These are phyloP conservation scores for Sipha flava DNA, from an alignment of 1,140 invertebrate genomes.

Conservation along the genomic window DNA sequence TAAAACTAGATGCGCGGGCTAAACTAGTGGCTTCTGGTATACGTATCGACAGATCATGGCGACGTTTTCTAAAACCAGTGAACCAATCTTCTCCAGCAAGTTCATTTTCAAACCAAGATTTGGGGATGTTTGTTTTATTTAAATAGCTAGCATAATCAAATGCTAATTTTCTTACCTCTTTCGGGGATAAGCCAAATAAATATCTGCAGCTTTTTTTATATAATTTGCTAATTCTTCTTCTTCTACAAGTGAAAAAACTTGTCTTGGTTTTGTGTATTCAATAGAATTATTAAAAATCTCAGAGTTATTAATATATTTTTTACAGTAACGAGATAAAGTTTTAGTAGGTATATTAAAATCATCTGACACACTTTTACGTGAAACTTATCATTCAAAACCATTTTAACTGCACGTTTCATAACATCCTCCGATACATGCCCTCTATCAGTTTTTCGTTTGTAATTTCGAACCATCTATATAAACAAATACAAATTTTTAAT, in stretches of 20 bases:
- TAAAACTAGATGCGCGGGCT: slow-evolving; percentile 32
- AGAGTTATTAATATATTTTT: neutral
- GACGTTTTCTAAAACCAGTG: slow-evolving; percentile 39
- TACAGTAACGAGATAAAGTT: neutral
- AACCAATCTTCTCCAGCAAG: no score
- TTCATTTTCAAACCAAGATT: neutral
- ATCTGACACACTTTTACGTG: neutral
- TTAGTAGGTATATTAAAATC: neutral
- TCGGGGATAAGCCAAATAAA: no score
- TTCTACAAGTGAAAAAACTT: neutral
- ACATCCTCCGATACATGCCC: neutral
- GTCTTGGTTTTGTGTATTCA: neutral
- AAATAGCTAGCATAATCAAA: neutral
- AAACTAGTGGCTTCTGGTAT: slow-evolving; percentile 35
- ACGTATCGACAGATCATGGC: slow-evolving; percentile 39
- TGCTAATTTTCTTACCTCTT: neutral
- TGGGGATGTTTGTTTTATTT: neutral
- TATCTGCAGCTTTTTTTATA: neutral
- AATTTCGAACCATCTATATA: neutral
- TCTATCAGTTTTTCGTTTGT: neutral
- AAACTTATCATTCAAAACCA: neutral
- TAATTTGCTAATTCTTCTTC: neutral
- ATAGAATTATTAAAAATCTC: neutral
- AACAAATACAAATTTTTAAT: neutral
- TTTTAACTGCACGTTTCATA: neutral